Conservation (phyloP, 2,113 vertebrate species). For the Pteropus alecto region DNA sequence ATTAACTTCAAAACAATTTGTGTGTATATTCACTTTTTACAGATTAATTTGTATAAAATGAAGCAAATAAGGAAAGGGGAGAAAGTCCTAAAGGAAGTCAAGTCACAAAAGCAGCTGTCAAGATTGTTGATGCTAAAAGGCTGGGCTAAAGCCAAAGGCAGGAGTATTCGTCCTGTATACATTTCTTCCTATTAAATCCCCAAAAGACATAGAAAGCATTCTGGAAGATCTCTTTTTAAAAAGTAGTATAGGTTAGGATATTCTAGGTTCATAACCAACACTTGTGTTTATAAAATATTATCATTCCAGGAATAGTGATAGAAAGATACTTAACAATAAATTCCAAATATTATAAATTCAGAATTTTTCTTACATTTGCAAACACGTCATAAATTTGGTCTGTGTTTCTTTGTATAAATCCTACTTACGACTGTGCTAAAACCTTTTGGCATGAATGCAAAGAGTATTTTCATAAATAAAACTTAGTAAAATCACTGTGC, state of each 20-base stretch:
- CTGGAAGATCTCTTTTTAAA: slow-evolving; percentile 49
- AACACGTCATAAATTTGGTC: slow-evolving; percentile 85
- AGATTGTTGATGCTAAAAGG: slow-evolving; percentile 57
- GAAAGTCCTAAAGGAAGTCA: slow-evolving; percentile 50
- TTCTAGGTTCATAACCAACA: slow-evolving; percentile 45
- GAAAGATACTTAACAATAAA: slow-evolving; percentile 68
- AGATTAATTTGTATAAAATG: slow-evolving; percentile 19
- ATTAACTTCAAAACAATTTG: slow-evolving; percentile 31
- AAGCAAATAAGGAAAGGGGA: background rate
- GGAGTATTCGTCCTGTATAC: background rate
- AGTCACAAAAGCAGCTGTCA: slow-evolving; percentile 67
- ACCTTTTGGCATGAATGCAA: slow-evolving; percentile 76
- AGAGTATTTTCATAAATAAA: slow-evolving; percentile 85
- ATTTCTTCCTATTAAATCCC: slow-evolving; percentile 29
- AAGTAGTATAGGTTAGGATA: slow-evolving; percentile 51
- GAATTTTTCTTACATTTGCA: slow-evolving; percentile 78
- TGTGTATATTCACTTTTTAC: background rate
- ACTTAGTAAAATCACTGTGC: slow-evolving; percentile 82
- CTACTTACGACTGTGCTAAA: slow-evolving; percentile 74
- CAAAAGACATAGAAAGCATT: slow-evolving; percentile 48
- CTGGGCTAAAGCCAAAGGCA: slow-evolving; percentile 45
- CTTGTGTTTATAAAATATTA: slow-evolving; percentile 70
- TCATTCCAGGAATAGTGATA: slow-evolving; percentile 80
- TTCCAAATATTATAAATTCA: slow-evolving; percentile 76
- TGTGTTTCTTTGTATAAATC: slow-evolving; percentile 77